These are phyloP conservation scores for Drosophila hydei DNA, from an alignment of 1,140 invertebrate genomes.

Conservation along the genomic window DNA sequence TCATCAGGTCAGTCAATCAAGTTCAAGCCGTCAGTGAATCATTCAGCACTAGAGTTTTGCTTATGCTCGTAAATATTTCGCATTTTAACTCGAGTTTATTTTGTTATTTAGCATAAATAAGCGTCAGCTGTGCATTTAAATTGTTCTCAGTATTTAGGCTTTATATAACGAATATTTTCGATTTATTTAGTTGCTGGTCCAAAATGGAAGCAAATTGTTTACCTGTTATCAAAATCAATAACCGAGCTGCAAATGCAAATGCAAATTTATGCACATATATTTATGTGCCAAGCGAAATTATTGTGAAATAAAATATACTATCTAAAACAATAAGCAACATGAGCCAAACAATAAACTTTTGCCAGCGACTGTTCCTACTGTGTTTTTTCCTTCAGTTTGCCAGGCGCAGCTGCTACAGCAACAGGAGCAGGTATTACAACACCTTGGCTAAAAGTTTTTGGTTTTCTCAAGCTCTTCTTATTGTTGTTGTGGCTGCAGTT, in stretches of 20 bases:
- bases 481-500: constrained; percentile 47
- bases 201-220: constrained; percentile 43
- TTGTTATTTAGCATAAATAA: constrained; percentile 13
- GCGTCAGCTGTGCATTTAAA: constrained; percentile 25
- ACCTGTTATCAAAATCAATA: constrained; percentile 60
- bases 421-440: constrained; percentile 40
- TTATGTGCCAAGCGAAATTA: constrained; percentile 47
- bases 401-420: constrained; percentile 50
- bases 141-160: constrained; percentile 25
- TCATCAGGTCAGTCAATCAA: too few relatives aligned
- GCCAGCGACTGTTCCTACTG: constrained; percentile 55
- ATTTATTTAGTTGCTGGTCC: constrained; percentile 1
- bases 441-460: constrained; percentile 61
- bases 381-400: constrained; percentile 35
- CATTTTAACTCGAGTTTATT: background rate
- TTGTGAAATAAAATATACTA: constrained; percentile 44
- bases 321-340: constrained; percentile 23
- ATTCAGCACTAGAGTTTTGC: too few relatives aligned
- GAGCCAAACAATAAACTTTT: constrained; percentile 69
- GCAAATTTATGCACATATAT: constrained; percentile 54
- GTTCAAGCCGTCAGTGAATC: too few relatives aligned
- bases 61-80: background rate
- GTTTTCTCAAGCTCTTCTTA: constrained; percentile 25
- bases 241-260: constrained; percentile 16
- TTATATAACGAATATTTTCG: constrained; percentile 34